A percentile compares a stretch with the other conserved stretches of the same genome.
These are phyloP conservation scores for Dromas ardeola DNA, from an alignment of 2,113 vertebrate species.

Conservation along the genomic window DNA sequence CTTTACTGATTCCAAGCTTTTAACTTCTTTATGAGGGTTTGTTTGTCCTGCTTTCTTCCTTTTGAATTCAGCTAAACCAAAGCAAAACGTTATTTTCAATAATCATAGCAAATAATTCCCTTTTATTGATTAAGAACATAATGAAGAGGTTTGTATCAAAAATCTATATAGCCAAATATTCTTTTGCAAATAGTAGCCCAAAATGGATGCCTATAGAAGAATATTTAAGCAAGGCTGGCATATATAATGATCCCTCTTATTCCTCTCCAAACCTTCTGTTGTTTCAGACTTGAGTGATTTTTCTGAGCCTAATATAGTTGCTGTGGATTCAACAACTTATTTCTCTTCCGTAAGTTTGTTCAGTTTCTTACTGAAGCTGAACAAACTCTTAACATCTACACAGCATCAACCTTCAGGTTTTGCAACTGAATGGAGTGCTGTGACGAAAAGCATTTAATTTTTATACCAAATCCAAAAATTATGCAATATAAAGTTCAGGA, in stretches of 20 bases:
- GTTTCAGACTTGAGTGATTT: not conserved
- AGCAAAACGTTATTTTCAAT: not conserved
- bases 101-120: not conserved
- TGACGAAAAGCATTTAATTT: not conserved
- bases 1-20: not conserved
- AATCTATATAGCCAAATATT: not conserved
- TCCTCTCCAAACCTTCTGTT: not conserved
- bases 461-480: not conserved
- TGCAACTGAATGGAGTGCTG: not conserved
- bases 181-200: not conserved
- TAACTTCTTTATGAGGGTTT: not conserved
- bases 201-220: not conserved
- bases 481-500: not conserved
- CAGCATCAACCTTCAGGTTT: not conserved
- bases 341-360: not conserved
- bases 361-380: not conserved
- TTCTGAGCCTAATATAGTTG: not conserved
- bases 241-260: accelerated
- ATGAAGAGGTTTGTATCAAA: not conserved
- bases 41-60: not conserved
- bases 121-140: not conserved
- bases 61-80: not conserved
- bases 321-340: not conserved
- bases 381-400: not conserved
- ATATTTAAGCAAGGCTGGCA: not conserved